Percentiles rank a stretch among this genome's conserved stretches.
phyloP scores from a whole-genome alignment of 2,113 vertebrate species.

The Mastomys natalensis region DNA sequence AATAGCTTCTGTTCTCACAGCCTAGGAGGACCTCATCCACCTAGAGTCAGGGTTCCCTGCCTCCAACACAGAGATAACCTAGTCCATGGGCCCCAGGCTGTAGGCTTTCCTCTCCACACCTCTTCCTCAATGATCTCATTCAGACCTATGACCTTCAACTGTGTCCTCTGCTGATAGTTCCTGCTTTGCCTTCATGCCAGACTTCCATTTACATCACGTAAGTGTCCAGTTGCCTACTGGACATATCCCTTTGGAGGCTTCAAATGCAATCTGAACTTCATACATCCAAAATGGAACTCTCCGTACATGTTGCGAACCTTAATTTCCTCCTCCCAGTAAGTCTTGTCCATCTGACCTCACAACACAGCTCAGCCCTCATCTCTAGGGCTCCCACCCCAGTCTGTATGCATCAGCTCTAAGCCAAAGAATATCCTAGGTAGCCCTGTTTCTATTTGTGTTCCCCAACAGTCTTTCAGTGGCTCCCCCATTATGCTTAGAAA shows the following conservation, averaged over 20 bases:
- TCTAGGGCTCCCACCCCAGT: neutral
- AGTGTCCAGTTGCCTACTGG: too few species aligned
- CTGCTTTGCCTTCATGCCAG: neutral
- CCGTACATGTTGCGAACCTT: too few species aligned
- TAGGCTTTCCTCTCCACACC: neutral
- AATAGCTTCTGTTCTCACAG: neutral
- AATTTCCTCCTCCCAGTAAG: too few species aligned
- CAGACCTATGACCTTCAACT: neutral
- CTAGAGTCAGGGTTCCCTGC: neutral
- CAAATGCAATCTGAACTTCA: neutral
- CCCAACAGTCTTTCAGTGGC: neutral
- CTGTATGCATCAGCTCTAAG: neutral
- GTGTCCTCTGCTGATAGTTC: neutral
- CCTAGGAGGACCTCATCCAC: neutral
- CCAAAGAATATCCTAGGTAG: fast-evolving
- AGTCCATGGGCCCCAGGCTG: neutral
- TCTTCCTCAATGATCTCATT: neutral
- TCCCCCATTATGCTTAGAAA: neutral
- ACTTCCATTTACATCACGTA: neutral
- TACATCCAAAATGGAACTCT: neutral
- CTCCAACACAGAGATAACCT: neutral
- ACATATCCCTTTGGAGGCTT: neutral
- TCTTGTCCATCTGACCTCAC: neutral
- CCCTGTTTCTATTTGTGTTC: neutral
- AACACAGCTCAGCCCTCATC: neutral